These are phyloP conservation scores for Choloepus didactylus DNA, from an alignment of 2,797 vertebrate species.

Conservation along the genomic window DNA sequence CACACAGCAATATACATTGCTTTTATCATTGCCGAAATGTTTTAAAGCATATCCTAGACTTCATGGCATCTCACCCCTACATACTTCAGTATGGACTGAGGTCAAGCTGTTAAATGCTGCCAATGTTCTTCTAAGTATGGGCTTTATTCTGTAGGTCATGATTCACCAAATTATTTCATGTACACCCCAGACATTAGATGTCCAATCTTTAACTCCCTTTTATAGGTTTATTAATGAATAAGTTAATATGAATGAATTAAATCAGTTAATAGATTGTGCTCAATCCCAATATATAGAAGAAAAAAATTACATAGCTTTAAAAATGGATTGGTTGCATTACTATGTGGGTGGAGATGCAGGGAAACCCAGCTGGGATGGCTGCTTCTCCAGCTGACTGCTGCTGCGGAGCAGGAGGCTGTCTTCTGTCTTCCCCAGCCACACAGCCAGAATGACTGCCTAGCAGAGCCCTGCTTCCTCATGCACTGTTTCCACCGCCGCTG, in stretches of 20 bases:
- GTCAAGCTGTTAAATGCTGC: neutral
- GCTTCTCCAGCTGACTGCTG: neutral
- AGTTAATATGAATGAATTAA: neutral
- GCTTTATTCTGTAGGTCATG: neutral
- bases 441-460: neutral
- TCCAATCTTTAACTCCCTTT: neutral
- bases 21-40: constrained; percentile 53
- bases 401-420: neutral
- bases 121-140: neutral
- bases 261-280: neutral
- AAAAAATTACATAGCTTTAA: neutral
- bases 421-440: neutral
- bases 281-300: neutral
- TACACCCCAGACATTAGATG: neutral
- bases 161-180: constrained; percentile 37
- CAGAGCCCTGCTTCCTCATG: neutral
- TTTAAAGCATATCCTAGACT: neutral
- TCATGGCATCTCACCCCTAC: neutral
- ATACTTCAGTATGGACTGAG: neutral
- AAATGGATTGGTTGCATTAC: neutral
- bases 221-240: neutral
- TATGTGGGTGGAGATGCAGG: neutral
- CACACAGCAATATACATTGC: neutral
- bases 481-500: neutral
- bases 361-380: neutral